Evolutionary conservation across 2,113 vertebrate genomes (phyloP), one percentile per base, ranked within the genome.

Genomic region (Limnothrissa miodon): DNA sequence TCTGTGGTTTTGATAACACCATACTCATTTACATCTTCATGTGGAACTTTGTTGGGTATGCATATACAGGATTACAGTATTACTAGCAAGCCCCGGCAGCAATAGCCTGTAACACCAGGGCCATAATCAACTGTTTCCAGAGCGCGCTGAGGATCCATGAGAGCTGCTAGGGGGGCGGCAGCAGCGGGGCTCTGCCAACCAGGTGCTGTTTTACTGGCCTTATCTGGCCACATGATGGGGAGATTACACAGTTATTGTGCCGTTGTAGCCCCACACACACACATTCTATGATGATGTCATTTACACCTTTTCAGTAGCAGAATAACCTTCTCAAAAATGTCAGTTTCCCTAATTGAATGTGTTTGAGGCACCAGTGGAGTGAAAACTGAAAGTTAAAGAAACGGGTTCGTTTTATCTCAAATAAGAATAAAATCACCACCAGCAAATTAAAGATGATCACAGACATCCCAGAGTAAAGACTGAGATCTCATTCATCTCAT

Each of bases 121-220:
- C 29, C 25, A 46, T 82, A 86, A 84, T 83, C 85, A 78, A 80
- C 48, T 84, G 82, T 78, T 87, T 85, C 48, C 78, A 79, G 78
- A 79, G 6, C 46, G 23, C 48, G 45, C 42, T 39, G 62, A 78
- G 59, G 62, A 86, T 83, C 82, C 79, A 81, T 82, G 82, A 81
- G 85, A 82, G 59, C 48, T 78, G 83, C 46, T 56, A 84, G 79
- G 81, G 51, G 21, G 25, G 62, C 66, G 70, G 81, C 42, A 78
- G 79, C 81, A 81, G 80, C 78, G 45, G 82, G 83, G 53, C 33
- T 36, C 78, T 79, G 80, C 78, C 59, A 79, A 42, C 53, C 46
- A 85, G 81, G 78, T 81, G 78, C 78, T 1, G 21, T 80, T 79
- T 81, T 29, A 51, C 15, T 45, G 66, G 53, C 45, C 74, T 86